Evolutionary conservation across 2,113 vertebrate species (phyloP), one percentile per base, ranked within the genome.

Genomic region (Arvicanthis niloticus): DNA sequence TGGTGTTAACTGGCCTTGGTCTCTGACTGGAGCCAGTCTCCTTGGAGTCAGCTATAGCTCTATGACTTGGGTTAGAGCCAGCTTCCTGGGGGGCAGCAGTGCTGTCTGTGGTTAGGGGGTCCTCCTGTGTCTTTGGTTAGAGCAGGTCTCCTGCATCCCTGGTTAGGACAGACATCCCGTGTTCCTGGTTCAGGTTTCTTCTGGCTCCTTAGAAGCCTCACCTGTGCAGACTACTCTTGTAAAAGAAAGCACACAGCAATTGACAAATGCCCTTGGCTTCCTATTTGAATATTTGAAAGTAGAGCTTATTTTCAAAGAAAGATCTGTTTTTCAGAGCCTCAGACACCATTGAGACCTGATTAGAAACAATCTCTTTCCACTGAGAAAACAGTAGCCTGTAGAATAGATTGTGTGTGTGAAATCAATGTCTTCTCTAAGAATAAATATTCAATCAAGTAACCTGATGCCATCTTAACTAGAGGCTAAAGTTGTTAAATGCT

Each of bases 371-470:
- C 51, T 85, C 40, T 31, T n/a, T 92, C 22, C 72, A 93, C 31
- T 70, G 65, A 91, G 76, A 96, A 92, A 88, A 88, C 29, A 73
- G 75, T 87, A 53, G 9, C 31, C 19, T 51, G 29, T 95, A 56
- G 87, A 53, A 73, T 78, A 90, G 22, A 40, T 84, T 84, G 40
- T 95, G 3, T 95, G 62, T 88, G 51, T 88, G 85, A 82, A 89
- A 92, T 76, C 37, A 92, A 72, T 26, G 13, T 42, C 29, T 88
- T 94, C 65, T 80, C 68, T 86, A 89, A 89, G 70, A 93, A 93
- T 88, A 85, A 75, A 62, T 56, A 88, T 82, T 95, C 70, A 82
- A 21, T 73, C 87, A 77, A 91, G 22, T 73, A 88, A 78, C 72
- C 24, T 88, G 62, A 91, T 84, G 24, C 42, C 48, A 88, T 91